Evolutionary conservation across 2,113 vertebrate genomes (phyloP), one percentile per base, ranked within the genome.

Genomic region (Eleginops maclovinus): DNA sequence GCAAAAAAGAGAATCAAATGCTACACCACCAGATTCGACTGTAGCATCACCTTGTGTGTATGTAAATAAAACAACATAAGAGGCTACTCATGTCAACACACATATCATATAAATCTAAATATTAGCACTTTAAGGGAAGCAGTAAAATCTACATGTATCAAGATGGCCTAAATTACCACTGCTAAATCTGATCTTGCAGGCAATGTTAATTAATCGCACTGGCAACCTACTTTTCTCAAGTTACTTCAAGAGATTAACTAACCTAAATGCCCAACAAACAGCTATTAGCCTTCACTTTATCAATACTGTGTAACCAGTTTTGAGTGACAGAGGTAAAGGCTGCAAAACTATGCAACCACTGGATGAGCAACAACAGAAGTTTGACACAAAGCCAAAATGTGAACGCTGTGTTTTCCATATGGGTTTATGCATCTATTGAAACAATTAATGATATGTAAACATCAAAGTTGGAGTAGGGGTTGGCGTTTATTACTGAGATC

Each of bases 1-100:
- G 90, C 1, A 74, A 82, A 24, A 17, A 75, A 50, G 36, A 44
- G 49, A 1, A 47, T 7, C 6, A 40, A 10, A 22, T 11, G 19
- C 75, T 41, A 9, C 62, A 66, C 21, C 31, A n/a, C 2, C 26
- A 69, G 31, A 58, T 8, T 31, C 21, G 69, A 13, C 17, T n/a
- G 40, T 1, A 44, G 56, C 28, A 49, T 47, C 9, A 26, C 2
- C 4, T 24, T 17, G n/a, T 2, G 12, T 9, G 21, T 15, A 3
- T 44, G 47, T 17, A 22, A 12, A 43, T 40, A 31, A 43, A 55
- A 53, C 19, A 19, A 24, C 19, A 61, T 3, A 0, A 16, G 8
- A 3, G 4, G 16, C 16, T 51, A 17, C 63, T 2, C 0, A 1
- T 3, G 46, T 16, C 19, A 36, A 46, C 13, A 13, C 9, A 49